Conservation (phyloP, 2,797 vertebrate species). For the Siniperca obscura region DNA sequence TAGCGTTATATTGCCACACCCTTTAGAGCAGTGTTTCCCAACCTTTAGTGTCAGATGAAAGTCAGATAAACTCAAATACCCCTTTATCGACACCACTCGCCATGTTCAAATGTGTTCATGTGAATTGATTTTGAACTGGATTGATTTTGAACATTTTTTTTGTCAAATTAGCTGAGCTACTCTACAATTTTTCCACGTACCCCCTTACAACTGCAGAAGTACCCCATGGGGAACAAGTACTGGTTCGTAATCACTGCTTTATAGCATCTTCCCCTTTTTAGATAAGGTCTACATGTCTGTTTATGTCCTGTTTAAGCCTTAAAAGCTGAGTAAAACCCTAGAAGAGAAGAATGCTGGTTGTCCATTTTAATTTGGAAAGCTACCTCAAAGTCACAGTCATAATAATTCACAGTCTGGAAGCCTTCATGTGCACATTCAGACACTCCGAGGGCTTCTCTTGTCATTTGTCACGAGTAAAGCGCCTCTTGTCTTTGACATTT, state of each 20-base stretch:
- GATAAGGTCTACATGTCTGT: slow-evolving; percentile 36
- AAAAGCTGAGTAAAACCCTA: slow-evolving; percentile 23
- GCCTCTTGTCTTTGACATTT: slow-evolving; percentile 63
- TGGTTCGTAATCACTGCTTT: slow-evolving; percentile 15
- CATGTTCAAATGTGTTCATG: no score
- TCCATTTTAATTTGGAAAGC: slow-evolving; percentile 40
- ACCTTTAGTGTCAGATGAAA: neutral
- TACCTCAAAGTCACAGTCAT: slow-evolving; percentile 22
- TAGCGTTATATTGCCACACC: slow-evolving; percentile 11
- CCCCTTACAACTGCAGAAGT: neutral
- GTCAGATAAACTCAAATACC: slow-evolving; percentile 11
- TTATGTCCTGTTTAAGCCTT: slow-evolving; percentile 32
- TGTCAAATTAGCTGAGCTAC: neutral
- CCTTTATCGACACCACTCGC: no score
- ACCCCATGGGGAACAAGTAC: neutral
- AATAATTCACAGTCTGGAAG: slow-evolving; percentile 28
- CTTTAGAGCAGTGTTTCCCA: neutral
- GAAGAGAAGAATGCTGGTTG: slow-evolving; percentile 11
- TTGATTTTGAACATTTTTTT: neutral
- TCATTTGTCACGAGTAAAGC: slow-evolving; percentile 50
- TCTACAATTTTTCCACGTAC: slow-evolving; percentile 11
- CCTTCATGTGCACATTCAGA: slow-evolving; percentile 31
- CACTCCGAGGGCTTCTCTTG: slow-evolving; percentile 13
- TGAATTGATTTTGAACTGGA: no score
- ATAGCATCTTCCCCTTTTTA: slow-evolving; percentile 26